Evolutionary conservation across 2,888 invertebrate genomes (phyloP).

Genomic region (Rhopalosiphum nymphaeae): DNA sequence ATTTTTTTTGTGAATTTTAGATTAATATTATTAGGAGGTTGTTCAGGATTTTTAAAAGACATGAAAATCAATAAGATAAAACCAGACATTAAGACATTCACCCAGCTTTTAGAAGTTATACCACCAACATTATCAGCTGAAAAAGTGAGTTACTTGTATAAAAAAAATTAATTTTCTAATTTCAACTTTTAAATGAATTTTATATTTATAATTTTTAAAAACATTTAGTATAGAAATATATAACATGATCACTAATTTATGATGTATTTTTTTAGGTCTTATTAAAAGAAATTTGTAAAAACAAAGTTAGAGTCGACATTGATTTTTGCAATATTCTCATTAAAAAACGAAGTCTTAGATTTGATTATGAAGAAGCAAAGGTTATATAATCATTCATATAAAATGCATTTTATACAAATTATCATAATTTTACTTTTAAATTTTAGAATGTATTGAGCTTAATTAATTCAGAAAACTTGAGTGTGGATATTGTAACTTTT

Average conservation of each 20-base stretch:
- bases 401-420: conserved; percentile 6
- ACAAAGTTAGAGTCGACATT: conserved; percentile 79
- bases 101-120: conserved; percentile 80
- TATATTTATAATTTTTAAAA: neutral
- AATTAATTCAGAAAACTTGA: conserved; percentile 72
- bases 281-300: conserved; percentile 75
- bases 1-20: conserved; percentile 69
- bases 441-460: conserved; percentile 71
- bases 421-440: conserved; percentile 29
- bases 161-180: neutral
- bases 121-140: conserved; percentile 80
- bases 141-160: conserved; percentile 70
- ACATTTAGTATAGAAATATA: neutral
- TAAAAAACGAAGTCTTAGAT: conserved; percentile 81
- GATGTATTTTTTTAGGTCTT: conserved; percentile 71
- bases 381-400: conserved; percentile 71
- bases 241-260: neutral
- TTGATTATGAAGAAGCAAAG: conserved; percentile 79
- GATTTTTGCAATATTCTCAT: conserved; percentile 90
- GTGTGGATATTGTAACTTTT: conserved; percentile 85
- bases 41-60: conserved; percentile 79
- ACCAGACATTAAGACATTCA: conserved; percentile 85
- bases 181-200: neutral
- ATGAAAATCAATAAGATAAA: conserved; percentile 79
- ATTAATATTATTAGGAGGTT: conserved; percentile 84